Evolutionary conservation across 2,888 invertebrate genomes (phyloP).

Genomic region (Drosophila kuntzei): DNA sequence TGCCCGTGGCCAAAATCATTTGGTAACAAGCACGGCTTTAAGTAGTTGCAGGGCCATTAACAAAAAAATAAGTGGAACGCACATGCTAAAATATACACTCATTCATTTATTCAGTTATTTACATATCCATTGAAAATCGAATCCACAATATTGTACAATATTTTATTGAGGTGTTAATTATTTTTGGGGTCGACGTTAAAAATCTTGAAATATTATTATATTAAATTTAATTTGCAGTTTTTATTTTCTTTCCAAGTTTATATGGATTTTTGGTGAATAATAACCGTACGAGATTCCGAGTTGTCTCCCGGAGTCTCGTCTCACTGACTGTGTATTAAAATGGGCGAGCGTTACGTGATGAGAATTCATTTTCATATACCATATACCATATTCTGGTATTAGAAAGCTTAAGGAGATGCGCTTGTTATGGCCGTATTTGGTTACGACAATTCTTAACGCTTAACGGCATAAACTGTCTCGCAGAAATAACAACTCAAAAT

Average conservation of each 20-base stretch:
- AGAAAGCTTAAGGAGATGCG: conserved; percentile 70
- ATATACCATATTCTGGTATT: conserved; percentile 37
- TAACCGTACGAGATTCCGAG: conserved; percentile 6
- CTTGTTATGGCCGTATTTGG: conserved; percentile 74
- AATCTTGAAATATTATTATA: conserved; percentile 11
- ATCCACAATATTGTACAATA: conserved; percentile 15
- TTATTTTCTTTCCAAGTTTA: background rate
- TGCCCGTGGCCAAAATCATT: conserved; percentile 19
- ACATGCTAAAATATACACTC: conserved; percentile 27
- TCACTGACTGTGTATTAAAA: conserved; percentile 77
- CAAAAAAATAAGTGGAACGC: conserved; percentile 35
- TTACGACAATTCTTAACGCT: conserved; percentile 38
- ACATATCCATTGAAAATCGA: conserved; percentile 10
- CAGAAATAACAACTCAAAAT: conserved; percentile 12
- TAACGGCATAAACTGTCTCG: conserved; percentile 51
- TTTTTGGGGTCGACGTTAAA: background rate
- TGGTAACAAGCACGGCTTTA: conserved; percentile 21
- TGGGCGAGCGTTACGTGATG: conserved; percentile 70
- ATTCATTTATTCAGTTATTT: conserved; percentile 1
- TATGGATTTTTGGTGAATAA: conserved; percentile 36
- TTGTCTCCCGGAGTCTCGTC: conserved; percentile 17
- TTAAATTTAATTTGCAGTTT: conserved; percentile 9
- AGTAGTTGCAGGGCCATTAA: conserved; percentile 38
- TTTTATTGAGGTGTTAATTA: conserved; percentile 59
- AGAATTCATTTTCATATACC: conserved; percentile 57